Base-by-base conservation (phyloP, 2,888 invertebrate species). In the Melanophora roralis region DNA sequence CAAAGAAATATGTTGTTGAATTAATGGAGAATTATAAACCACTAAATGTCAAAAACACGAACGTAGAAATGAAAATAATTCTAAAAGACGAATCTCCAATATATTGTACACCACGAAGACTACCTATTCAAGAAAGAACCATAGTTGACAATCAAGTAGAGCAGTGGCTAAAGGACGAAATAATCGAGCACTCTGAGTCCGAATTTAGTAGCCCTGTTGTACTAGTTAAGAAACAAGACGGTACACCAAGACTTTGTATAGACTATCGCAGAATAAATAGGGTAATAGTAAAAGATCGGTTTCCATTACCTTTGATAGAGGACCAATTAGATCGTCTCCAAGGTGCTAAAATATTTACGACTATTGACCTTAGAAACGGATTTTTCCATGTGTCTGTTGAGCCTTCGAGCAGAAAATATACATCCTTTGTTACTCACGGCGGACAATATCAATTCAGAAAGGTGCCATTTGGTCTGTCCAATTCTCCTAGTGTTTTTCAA, bases 171-270 rank as follows among this genome's bases (percentile, higher is more conserved):
- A n/a, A 38, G 7, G 60, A 77, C 2, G 73, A 51, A 0, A 69
- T 83, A 5, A 74, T 82, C 8, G 64, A 78, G 59, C 45, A 38
- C 11, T 72, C 84, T 2, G 53, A 49, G n/a, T 79, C 78, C 1
- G 81, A 81, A 27, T 83, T 78, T 65, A 67, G 81, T 27, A 81
- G 74, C 53, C 77, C 82, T 1, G 62, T 82, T 12, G 81, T 81
- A 7, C 27, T 82, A 32, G 75, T 68, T 23, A 86, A 86, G 62
- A 86, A 85, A 72, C 81, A 84, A n/a, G 57, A 81, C 38, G 78
- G 78, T 6, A 47, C 74, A 2, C 59, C 51, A 19, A 53, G 81
- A 43, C 57, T 81, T 2, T 79, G 81, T 12, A 49, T 82, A 7
- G 81, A 82, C 55, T 82, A 65, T 36, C 34, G 77, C 12, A 67